Conservation (phyloP, 2,888 invertebrate species). For the Heteropelma amictum region DNA sequence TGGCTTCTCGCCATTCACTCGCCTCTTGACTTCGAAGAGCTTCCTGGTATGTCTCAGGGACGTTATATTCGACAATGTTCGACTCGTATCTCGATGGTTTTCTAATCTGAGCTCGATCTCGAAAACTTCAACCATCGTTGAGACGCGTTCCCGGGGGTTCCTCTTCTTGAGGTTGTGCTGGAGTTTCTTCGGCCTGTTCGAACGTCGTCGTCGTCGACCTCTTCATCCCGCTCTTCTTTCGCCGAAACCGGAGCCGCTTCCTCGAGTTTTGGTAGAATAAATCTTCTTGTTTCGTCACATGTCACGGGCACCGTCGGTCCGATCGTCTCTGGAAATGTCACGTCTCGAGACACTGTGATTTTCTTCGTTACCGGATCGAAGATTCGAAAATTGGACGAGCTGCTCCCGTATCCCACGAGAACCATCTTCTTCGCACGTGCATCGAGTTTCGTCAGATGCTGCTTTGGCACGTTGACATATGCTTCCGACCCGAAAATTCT, state of each 20-base stretch:
- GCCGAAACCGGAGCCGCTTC: neutral
- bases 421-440: slow-evolving; percentile 41
- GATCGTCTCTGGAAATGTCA: slow-evolving; percentile 34
- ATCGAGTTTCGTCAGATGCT: slow-evolving; percentile 34
- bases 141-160: neutral
- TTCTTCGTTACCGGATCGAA: slow-evolving; percentile 19
- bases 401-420: slow-evolving; percentile 50
- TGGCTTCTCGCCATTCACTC: slow-evolving; percentile 43
- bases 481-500: slow-evolving; percentile 34
- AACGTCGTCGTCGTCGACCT: slow-evolving; percentile 15
- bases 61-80: slow-evolving; percentile 14
- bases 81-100: slow-evolving; percentile 12
- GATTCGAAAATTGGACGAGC: slow-evolving; percentile 31
- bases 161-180: neutral
- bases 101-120: slow-evolving; percentile 1
- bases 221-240: neutral
- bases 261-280: neutral
- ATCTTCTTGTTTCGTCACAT: neutral
- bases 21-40: slow-evolving; percentile 29
- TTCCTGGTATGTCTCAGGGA: slow-evolving; percentile 41
- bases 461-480: slow-evolving; percentile 29
- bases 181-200: neutral
- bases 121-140: neutral
- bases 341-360: slow-evolving; percentile 29
- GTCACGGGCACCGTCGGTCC: neutral